Evolutionary conservation across 2,797 vertebrate genomes (phyloP).

Genomic region (Lagorchestes hirsutus): DNA sequence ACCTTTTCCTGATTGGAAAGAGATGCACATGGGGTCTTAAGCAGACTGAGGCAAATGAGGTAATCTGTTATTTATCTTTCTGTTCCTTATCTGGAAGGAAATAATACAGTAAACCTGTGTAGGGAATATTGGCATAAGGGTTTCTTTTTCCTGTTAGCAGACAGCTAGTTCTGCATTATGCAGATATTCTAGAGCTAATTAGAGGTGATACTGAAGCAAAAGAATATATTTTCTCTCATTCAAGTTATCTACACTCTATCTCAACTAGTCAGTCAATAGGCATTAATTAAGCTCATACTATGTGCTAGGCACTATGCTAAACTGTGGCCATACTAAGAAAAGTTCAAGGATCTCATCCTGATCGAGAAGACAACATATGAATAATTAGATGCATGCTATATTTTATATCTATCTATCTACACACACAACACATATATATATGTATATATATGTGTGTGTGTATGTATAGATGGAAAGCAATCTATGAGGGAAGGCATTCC

Average conservation of each 20-base stretch:
- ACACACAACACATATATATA: too few species aligned
- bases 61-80: slow-evolving; percentile 56
- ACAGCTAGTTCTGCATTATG: background rate
- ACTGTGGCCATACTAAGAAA: background rate
- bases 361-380: background rate
- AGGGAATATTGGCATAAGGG: slow-evolving; percentile 26
- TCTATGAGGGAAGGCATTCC: background rate
- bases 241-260: background rate
- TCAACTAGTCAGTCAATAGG: background rate
- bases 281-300: background rate
- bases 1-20: slow-evolving; percentile 62
- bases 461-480: background rate
- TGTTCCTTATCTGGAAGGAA: slow-evolving; percentile 40
- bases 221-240: background rate
- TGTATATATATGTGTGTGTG: too few species aligned
- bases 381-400: background rate
- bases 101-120: slow-evolving; percentile 6
- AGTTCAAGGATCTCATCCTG: background rate
- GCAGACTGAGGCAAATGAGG: slow-evolving; percentile 39
- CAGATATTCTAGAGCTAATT: background rate
- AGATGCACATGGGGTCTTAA: slow-evolving; percentile 57
- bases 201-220: background rate
- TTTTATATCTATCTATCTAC: too few species aligned
- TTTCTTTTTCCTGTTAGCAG: background rate
- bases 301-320: background rate